Conservation (phyloP, 2,797 vertebrate genomes). For the Macrochelys suwanniensis region DNA sequence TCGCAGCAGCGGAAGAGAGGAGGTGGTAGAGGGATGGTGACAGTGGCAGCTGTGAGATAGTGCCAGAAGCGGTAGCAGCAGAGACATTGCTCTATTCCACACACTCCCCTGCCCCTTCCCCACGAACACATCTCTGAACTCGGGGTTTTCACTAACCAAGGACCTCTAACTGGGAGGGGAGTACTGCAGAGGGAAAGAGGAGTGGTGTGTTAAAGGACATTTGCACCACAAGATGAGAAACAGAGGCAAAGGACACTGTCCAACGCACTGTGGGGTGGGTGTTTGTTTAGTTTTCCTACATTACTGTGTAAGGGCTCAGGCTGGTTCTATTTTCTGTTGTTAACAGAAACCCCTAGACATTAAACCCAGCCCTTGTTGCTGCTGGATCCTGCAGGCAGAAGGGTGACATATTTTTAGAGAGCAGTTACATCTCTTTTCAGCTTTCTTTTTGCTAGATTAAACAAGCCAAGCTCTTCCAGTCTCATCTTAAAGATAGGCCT, state of each 20-base stretch:
- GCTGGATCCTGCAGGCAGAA: neutral
- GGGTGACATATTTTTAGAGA: neutral
- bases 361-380: neutral
- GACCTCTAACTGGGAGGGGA: neutral
- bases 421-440: neutral
- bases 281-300: neutral
- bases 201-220: neutral
- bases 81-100: neutral
- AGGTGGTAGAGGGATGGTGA: too few species aligned
- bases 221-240: neutral
- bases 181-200: neutral
- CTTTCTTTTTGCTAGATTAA: neutral
- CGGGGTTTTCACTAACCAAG: neutral
- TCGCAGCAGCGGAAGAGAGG: neutral
- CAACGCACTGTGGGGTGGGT: neutral
- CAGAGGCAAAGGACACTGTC: neutral
- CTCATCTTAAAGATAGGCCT: neutral
- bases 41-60: neutral
- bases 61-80: neutral
- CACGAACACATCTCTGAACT: neutral
- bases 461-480: neutral
- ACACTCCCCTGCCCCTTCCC: rapidly evolving
- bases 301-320: neutral
- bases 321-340: neutral
- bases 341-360: neutral